Evolutionary conservation across 2,888 invertebrate species (phyloP).

Genomic region (Timema cristinae): DNA sequence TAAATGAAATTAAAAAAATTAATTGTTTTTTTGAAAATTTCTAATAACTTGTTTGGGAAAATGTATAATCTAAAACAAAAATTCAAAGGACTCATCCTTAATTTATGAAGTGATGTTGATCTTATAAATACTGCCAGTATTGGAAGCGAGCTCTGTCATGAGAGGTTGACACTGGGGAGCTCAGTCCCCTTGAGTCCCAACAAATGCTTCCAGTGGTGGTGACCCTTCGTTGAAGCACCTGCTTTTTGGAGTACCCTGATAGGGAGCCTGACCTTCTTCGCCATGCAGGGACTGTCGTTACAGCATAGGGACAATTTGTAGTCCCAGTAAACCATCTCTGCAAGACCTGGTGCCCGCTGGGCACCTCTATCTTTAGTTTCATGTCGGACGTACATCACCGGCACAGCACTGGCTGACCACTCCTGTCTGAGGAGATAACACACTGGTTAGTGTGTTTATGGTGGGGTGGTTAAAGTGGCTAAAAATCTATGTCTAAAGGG

Average conservation of each 20-base stretch:
- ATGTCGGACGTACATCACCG: not conserved
- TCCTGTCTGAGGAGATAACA: not conserved
- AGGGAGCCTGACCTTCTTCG: not conserved
- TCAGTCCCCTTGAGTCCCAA: not conserved
- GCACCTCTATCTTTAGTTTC: not conserved
- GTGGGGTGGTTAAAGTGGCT: not conserved
- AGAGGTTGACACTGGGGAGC: not conserved
- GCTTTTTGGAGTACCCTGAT: not conserved
- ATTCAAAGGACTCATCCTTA: too few species aligned
- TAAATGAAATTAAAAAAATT: too few species aligned
- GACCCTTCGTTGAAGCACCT: not conserved
- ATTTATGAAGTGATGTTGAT: too few species aligned
- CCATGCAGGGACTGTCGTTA: not conserved
- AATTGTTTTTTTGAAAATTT: too few species aligned
- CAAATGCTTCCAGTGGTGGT: not conserved
- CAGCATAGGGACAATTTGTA: constrained; percentile 8
- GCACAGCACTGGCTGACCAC: not conserved
- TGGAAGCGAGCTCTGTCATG: too few species aligned
- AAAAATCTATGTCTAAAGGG: too few species aligned
- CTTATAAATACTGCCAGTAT: too few species aligned
- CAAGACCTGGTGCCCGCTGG: not conserved
- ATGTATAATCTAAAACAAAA: too few species aligned
- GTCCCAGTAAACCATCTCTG: not conserved
- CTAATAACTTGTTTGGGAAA: too few species aligned
- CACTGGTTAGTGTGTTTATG: not conserved